A percentile compares a stretch with the other conserved stretches of the same genome.
Conservation (phyloP, 2,113 vertebrate species). For the Anser cygnoides region DNA sequence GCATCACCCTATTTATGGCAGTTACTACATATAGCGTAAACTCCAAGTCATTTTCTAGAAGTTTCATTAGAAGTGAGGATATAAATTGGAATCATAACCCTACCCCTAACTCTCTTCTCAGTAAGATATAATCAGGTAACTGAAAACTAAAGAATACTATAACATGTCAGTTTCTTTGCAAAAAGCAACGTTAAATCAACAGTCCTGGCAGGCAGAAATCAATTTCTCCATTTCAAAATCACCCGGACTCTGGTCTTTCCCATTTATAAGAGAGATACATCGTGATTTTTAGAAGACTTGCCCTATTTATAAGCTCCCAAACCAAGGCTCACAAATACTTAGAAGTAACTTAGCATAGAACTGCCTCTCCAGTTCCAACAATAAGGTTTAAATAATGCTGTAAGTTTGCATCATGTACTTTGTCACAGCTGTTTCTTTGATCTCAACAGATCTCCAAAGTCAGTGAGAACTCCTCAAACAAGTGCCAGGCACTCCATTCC, state of each 20-base stretch:
- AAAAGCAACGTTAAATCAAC: neutral
- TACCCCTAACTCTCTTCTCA: neutral
- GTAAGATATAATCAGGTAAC: neutral
- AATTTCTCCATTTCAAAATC: neutral
- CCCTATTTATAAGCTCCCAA: neutral
- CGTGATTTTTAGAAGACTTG: neutral
- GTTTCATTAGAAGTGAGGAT: neutral
- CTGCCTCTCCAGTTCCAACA: neutral
- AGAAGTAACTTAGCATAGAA: neutral
- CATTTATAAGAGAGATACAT: neutral
- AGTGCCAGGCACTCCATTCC: neutral
- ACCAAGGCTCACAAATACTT: neutral
- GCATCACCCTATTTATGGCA: neutral
- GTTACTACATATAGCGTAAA: neutral
- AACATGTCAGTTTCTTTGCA: neutral
- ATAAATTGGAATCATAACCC: neutral
- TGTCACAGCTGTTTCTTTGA: constrained; percentile 35
- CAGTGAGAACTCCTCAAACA: neutral
- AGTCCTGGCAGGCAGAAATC: neutral
- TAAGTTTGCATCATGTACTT: too few species aligned
- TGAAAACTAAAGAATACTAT: neutral
- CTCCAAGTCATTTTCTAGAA: neutral
- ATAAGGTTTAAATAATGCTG: neutral
- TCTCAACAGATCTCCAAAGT: neutral
- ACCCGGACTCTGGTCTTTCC: neutral